These are phyloP conservation scores for Scalopus aquaticus DNA, from an alignment of 2,113 vertebrate genomes.

Conservation along the genomic window DNA sequence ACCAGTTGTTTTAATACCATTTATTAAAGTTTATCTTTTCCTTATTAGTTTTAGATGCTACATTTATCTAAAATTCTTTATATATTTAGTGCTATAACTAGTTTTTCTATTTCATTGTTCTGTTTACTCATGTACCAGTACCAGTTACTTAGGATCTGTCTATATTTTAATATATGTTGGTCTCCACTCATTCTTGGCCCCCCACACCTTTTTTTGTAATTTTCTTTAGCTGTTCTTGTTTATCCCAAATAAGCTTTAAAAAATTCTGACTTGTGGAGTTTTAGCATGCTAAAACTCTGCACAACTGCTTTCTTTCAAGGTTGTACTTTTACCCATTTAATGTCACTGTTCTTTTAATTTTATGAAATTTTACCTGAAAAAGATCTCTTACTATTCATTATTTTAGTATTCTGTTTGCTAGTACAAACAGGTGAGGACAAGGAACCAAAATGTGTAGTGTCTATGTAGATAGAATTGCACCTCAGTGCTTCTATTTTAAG, in stretches of 20 bases:
- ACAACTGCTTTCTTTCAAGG: background rate
- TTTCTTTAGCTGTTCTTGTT: background rate
- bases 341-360: background rate
- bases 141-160: background rate
- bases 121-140: background rate
- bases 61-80: background rate
- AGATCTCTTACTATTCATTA: background rate
- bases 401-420: background rate
- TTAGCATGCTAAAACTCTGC: background rate
- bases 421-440: background rate
- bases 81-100: background rate
- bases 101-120: background rate
- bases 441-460: background rate
- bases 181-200: background rate
- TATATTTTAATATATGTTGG: background rate
- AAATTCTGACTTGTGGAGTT: background rate
- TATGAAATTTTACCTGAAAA: background rate
- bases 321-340: background rate
- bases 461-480: background rate
- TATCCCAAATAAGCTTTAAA: background rate
- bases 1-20: background rate
- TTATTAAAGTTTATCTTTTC: background rate
- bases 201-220: background rate
- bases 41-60: background rate
- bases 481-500: background rate